Evolutionary conservation across 2,797 vertebrate species (phyloP).

Genomic region (Spea hammondii): DNA sequence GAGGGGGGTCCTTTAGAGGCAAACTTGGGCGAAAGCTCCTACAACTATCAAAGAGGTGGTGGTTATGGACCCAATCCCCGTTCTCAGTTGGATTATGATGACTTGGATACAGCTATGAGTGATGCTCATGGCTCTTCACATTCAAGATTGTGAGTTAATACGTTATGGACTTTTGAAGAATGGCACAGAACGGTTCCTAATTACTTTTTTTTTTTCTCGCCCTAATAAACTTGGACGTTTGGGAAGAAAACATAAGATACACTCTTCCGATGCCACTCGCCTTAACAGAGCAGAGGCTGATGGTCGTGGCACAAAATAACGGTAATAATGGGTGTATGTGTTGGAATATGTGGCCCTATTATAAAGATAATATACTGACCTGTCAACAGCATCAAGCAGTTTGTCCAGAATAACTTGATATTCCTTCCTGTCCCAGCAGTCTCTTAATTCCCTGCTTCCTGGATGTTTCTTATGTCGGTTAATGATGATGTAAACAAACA

Average conservation of each 20-base stretch:
- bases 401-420: no score
- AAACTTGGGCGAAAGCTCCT: conserved; percentile 68
- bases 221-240: conserved; percentile 68
- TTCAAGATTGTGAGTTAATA: conserved; percentile 62
- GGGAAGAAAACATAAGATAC: conserved; percentile 57
- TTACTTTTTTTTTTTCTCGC: background rate
- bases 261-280: conserved; percentile 49
- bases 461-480: no score
- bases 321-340: conserved; percentile 58
- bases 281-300: conserved; percentile 60
- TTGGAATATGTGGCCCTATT: no score
- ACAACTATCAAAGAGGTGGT: conserved; percentile 69
- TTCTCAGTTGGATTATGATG: conserved; percentile 69
- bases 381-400: background rate
- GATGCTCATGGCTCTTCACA: conserved; percentile 70
- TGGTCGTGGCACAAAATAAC: conserved; percentile 83
- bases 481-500: no score
- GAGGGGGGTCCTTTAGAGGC: conserved; percentile 73
- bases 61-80: conserved; percentile 63
- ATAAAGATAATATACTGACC: no score
- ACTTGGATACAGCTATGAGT: conserved; percentile 80
- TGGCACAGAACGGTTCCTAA: background rate
- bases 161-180: background rate
- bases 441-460: background rate
- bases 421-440: background rate